Percentiles rank a stretch among this genome's conserved stretches.
Conservation (phyloP, 2,797 vertebrate genomes). For the Dermochelys coriacea region DNA sequence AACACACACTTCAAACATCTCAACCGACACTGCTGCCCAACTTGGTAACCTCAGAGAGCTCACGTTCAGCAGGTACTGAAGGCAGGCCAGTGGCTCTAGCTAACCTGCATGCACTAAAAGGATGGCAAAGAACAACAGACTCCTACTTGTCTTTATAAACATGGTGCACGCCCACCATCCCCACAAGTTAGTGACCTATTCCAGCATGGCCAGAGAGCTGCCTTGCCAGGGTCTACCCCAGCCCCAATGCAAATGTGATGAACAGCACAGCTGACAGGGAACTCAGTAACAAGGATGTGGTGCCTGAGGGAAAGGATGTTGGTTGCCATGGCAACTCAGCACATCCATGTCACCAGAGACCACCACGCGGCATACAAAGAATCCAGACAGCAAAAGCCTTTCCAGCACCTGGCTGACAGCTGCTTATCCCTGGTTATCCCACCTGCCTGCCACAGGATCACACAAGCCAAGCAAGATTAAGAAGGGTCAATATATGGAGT, state of each 20-base stretch:
- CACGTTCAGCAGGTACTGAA: neutral
- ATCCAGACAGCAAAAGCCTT: constrained; percentile 33
- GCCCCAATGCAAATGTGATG: neutral
- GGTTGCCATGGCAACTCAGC: constrained; percentile 44
- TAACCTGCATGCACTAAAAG: neutral
- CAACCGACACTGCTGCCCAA: neutral
- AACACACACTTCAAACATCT: rapidly evolving
- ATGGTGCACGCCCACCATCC: neutral
- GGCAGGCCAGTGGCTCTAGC: rapidly evolving
- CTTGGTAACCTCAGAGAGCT: neutral
- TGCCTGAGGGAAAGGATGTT: neutral
- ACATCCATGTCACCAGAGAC: constrained; percentile 12
- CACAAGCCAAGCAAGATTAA: neutral
- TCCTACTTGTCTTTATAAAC: neutral
- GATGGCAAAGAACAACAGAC: neutral
- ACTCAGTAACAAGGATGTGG: neutral
- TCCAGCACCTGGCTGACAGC: constrained; percentile 8
- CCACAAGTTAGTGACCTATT: neutral
- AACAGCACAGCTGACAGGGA: neutral
- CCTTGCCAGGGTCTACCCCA: neutral
- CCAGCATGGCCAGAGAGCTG: neutral
- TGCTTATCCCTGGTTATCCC: neutral
- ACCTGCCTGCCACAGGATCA: neutral
- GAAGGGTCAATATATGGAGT: neutral
- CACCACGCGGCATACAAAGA: neutral